Base-by-base conservation (phyloP, 2,888 invertebrate species). In the Caenorhabditis auriculariae region DNA sequence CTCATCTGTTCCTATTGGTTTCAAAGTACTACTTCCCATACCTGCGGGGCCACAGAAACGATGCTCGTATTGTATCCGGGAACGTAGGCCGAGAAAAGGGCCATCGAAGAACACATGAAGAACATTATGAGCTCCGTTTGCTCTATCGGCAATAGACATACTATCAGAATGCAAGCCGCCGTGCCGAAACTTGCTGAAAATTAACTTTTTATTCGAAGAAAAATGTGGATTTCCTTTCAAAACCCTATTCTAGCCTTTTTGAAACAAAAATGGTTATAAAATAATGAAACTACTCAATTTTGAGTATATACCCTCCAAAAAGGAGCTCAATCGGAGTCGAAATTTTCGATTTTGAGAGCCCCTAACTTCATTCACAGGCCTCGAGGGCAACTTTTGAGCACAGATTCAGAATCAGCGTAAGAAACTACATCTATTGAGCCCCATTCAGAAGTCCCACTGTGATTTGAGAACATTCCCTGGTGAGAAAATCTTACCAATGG, bases 41-140 rank as follows among this genome's bases (percentile, higher is more conserved):
- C 69, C 66, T 67, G 60, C 4, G 78, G 78, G 4, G 77, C 73
- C 17, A 77, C 72, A 19, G 69, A 63, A 3, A 78, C 78, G 44
- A 78, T 65, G 24, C 64, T 63, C 5, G 78, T 78, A 49, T 76
- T 76, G 62, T 78, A 78, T 17, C 78, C 78, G 23, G 75, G 74
- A 5, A 77, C 77, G 44, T 73, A 78, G n/a, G 69, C 77, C 19
- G 69, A 61, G 43, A 74, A 68, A 27, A 77, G 49, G 0, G 74
- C 75, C 69, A 75, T 67, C 28, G 70, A 69, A 2, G 70, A 46
- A 7, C 59, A 62, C 23, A 78, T 64, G 39, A 68, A 51, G 9
- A 75, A 23, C 48, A 72, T 69, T n/a, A 66, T 60, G 26, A 66
- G 12, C 12, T 64, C 41, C 12, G 62, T 54, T 15, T 50, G 54